Evolutionary conservation across 2,888 invertebrate species (phyloP), one percentile per base, ranked within the genome.

Genomic region (Eristalis intricaria): DNA sequence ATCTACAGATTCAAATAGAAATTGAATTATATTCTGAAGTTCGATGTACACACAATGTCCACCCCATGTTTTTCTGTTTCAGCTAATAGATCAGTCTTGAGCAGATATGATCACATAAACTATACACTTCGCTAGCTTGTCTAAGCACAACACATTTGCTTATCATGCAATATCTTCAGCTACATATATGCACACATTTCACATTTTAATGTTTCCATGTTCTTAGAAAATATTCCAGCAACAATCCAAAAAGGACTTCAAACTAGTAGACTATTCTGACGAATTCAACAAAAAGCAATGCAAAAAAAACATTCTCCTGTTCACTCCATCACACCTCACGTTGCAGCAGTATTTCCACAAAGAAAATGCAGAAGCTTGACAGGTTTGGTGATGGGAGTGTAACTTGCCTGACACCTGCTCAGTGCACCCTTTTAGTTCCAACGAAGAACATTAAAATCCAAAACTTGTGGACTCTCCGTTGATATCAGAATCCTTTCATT

Each of bases 361-460:
- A 50, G 50, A 50, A 19, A 19, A 19, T 50, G 50, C 19, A 50
- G 50, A 19, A 50, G 50, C 50, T 50, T 19, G 50, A 50, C 50
- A 50, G 50, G 19, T 50, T 50, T 19, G 19, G 19, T 50, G n/a
- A 50, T 29, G 19, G 13, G 63, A 63, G n/a, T 32, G 32, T 29
- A n/a, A 88, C 2, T 50, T 32, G 50, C 19, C 19, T 19, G 19
- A 50, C 50, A 50, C 50, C 50, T 50, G 50, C 50, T 50, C 50
- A 50, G 50, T 50, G n/a, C 50, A 50, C 50, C 50, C 50, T 50
- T 50, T 50, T 50, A 19, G 19, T 50, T 50, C 50, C 4, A 19
- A 50, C 88, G 82, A 63, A 90, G 90, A 23, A 90, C 90, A 8
- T 75, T 56, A 50, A 89, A 90, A 50, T 50, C 50, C 19, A 8